Base-by-base conservation (phyloP, 1,140 invertebrate species). In the Drosophila kanapiae region DNA sequence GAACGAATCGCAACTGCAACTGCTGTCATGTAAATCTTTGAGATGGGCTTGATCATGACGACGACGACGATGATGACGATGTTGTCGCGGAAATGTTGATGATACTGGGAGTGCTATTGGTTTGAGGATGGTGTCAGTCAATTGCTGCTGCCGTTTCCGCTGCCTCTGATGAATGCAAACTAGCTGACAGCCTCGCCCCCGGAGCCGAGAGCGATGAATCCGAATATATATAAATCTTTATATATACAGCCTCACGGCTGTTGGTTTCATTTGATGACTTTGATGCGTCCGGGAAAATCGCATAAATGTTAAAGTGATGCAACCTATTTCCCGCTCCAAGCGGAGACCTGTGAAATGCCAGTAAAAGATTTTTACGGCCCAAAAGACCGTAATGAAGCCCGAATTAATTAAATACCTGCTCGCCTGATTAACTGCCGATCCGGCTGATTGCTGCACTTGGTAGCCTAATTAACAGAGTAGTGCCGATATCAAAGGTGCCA, bases 341-440 rank as follows among this genome's bases (percentile, higher is more conserved):
- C 13, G 18, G 16, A 38, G 18, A 7, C 53, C 54, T 31, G 45
- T 31, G 37, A 47, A 75, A 61, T 57, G 51, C 13, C 10, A 45
- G 64, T 48, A 64, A 53, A 58, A 64, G 62, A 54, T 56, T 78
- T 78, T 63, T 48, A 35, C 47, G 54, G 45, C 35, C 18, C 37
- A 3, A 59, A 59, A 48, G 45, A 72, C n/a, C 74, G 37, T 72
- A 62, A 67, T 82, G 35, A 42, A 67, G 57, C 35, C 57, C 45
- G 69, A 87, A 61, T 81, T 90, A 81, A 88, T 88, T 81, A 90
- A 88, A 90, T 88, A 81, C 62, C 80, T 75, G 64, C 57, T 48
- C 71, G 85, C 80, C 75, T 88, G 72, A 87, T 87, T 88, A 88
- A 75, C 77, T 71, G 56, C 31, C 45, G 18, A 35, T 47, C 56